These are phyloP conservation scores for Arbacia lixula DNA, from an alignment of 53 echinoderm and acorn worm genomes.

Conservation along the genomic window DNA sequence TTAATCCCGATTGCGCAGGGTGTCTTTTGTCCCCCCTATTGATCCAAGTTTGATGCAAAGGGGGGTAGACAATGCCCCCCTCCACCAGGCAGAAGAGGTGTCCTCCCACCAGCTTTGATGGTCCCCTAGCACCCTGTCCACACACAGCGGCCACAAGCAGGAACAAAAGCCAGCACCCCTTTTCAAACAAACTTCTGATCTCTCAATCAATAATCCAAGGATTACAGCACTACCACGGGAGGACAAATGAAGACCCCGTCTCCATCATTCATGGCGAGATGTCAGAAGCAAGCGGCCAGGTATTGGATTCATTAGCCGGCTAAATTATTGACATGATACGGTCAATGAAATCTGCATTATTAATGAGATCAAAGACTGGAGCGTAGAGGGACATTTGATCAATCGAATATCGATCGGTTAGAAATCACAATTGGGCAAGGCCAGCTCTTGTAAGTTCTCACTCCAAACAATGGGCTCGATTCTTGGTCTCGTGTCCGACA, in stretches of 20 bases:
- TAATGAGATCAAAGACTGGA: constrained; percentile 33
- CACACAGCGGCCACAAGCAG: not conserved
- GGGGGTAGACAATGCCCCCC: constrained; percentile 10
- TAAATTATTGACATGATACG: constrained; percentile 51
- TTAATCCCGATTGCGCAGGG: constrained; percentile 22
- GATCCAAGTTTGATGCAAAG: constrained; percentile 30
- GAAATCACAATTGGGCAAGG: constrained; percentile 36
- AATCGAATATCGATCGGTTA: constrained; percentile 31
- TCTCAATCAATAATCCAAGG: constrained; percentile 35
- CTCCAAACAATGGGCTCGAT: constrained; percentile 16
- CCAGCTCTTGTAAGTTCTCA: constrained; percentile 3
- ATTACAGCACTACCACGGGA: constrained; percentile 9
- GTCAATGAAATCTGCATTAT: constrained; percentile 54
- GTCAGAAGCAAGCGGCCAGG: not conserved
- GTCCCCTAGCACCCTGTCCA: not conserved
- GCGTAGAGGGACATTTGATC: not conserved
- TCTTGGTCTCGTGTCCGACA: constrained; percentile 5
- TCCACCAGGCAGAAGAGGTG: constrained; percentile 1
- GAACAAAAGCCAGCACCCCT: not conserved
- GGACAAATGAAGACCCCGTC: not conserved
- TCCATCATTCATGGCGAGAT: constrained; percentile 21
- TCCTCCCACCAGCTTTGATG: not conserved
- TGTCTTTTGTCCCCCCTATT: constrained; percentile 28
- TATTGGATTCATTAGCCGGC: not conserved
- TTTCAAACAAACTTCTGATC: constrained; percentile 29